Evolutionary conservation across 2,888 invertebrate species (phyloP).

Genomic region (Machimus rusticus): DNA sequence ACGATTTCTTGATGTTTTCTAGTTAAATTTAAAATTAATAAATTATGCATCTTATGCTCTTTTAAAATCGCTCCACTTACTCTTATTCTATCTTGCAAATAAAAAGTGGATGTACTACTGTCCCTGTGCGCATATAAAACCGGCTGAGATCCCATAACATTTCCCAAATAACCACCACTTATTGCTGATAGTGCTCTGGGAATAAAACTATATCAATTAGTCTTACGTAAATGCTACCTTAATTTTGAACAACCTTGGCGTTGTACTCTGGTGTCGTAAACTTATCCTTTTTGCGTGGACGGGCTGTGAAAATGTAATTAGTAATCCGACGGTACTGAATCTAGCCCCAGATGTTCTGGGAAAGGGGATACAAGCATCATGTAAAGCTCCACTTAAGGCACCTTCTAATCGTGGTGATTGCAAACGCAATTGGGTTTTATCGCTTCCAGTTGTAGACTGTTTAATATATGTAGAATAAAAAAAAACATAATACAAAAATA

Average conservation of each 20-base stretch:
- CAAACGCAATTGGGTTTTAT: constrained; percentile 58
- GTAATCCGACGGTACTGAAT: constrained; percentile 85
- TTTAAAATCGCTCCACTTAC: constrained; percentile 32
- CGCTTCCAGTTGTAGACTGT: constrained; percentile 55
- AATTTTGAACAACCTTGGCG: constrained; percentile 67
- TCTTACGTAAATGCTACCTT: background rate
- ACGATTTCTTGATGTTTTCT: constrained; percentile 65
- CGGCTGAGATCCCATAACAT: constrained; percentile 60
- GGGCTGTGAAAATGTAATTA: constrained; percentile 87
- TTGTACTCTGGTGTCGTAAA: constrained; percentile 76
- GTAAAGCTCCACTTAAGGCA: constrained; percentile 59
- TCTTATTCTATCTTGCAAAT: constrained; percentile 74
- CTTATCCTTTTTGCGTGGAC: constrained; percentile 74
- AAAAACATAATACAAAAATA: background rate
- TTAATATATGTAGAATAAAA: too few species aligned
- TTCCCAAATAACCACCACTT: constrained; percentile 64
- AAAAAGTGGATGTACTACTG: constrained; percentile 76
- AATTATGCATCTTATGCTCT: background rate
- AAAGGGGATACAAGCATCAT: constrained; percentile 88
- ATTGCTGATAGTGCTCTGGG: constrained; percentile 76
- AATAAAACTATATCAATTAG: background rate
- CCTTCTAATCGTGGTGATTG: constrained; percentile 62
- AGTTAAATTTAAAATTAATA: background rate
- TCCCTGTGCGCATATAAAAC: constrained; percentile 59
- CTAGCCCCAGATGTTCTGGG: constrained; percentile 93